Percentiles rank a stretch among this genome's conserved stretches.
Conservation (phyloP, 2,113 vertebrate genomes). For the Zapornia atra region DNA sequence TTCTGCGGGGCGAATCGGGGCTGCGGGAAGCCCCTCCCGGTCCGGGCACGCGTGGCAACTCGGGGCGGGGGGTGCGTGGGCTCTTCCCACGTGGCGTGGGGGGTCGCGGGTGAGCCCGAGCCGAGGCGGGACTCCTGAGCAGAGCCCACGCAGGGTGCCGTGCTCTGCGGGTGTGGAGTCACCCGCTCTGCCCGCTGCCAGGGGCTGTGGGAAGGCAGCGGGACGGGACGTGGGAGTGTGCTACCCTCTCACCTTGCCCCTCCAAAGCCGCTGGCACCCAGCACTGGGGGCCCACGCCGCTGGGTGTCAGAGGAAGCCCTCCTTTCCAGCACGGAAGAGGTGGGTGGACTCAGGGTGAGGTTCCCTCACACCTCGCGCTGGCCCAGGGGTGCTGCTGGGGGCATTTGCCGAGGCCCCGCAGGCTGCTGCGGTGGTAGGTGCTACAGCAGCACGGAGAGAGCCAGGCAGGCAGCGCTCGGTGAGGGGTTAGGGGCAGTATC, state of each 20-base stretch:
- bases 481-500: neutral
- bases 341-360: accelerated
- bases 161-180: neutral
- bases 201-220: neutral
- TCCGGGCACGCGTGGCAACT: neutral
- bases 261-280: neutral
- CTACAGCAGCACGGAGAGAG: neutral
- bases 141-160: no score
- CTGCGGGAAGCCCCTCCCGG: no score
- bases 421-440: neutral
- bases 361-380: neutral
- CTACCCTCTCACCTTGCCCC: accelerated
- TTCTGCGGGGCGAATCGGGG: no score
- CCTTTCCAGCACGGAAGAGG: neutral
- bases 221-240: neutral
- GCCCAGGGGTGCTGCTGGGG: neutral
- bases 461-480: accelerated
- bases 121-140: neutral
- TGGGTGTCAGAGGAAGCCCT: neutral
- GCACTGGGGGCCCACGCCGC: neutral
- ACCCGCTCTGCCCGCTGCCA: neutral
- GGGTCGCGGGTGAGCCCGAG: neutral
- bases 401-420: accelerated
- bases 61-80: no score
- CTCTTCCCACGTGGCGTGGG: neutral